Evolutionary conservation across 2,888 invertebrate genomes (phyloP), one percentile per base, ranked within the genome.

Genomic region (Sericinus montela): DNA sequence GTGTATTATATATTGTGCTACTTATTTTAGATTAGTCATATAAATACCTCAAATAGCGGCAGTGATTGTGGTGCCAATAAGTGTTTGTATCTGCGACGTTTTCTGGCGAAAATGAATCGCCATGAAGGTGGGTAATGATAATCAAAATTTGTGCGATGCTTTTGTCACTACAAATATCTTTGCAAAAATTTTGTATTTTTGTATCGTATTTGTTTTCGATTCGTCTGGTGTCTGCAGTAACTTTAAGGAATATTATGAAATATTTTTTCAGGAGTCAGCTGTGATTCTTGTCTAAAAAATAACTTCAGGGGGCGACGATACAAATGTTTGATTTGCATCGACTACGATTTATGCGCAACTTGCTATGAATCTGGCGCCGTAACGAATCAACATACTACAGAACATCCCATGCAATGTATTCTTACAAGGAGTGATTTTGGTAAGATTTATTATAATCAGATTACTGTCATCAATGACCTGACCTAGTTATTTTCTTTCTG

Each of bases 331-430:
- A 94, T 98, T 73, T 99, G 99, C 91, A 98, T 97, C 89, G 99
- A 99, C 91, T 99, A 98, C 91, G 99, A 99, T 91, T 92, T 99
- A 72, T 99, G 99, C 90, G 96, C 97, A 71, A 93, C 94, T 70
- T 99, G 98, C 85, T 98, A 96, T 86, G 98, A 98, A 82, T 94
- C 94, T 67, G 96, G 96, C 70, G 95, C 95, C 59, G 95, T 95
- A 57, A 96, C 95, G 67, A 95, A 96, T 62, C 93, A 97, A 69
- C 99, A 99, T 86, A 94, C 96, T 63, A 94, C 95, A 67, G 97
- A 98, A 85, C 99, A 99, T 90, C 97, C 99, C 52, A 97, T 99
- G 96, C 99, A 99, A 91, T 98, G 98, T 86, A 98, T 99, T 72
- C 92, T 99, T 75, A 98, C 98, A 64, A 93, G 97, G 87, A 93